Base-by-base conservation (phyloP, 2,113 vertebrate species). In the Callocephalon fimbriatum region DNA sequence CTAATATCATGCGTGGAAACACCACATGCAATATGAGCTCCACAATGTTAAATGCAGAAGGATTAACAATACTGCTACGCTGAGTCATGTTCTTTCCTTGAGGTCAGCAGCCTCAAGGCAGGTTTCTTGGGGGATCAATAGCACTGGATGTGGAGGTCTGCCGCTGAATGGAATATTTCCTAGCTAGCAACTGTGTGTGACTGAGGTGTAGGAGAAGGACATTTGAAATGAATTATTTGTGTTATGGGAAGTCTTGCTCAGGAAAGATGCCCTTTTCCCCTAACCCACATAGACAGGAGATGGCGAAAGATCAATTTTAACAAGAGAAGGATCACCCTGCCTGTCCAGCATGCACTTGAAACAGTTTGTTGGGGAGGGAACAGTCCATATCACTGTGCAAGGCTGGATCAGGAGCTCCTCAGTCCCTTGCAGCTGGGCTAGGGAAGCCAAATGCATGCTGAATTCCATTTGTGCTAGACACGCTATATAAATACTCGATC, bases 111-210 rank as follows among this genome's bases (percentile, higher is more conserved):
- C 35, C 38, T 17, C 35, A 21, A 40, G 50, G 40, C 29, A 81
- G 29, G 2, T 48, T 29, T 42, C 32, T 18, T 40, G 54, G 32
- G 42, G 29, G 14, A 79, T n/a, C 37, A 22, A 17, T 15, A 29
- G 3, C 17, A 3, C 7, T 7, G 56, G 48, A 19, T 0, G 2
- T 21, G 23, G 44, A 74, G 22, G 25, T 26, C 10, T 1, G 2
- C 19, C 3, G 1, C 51, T 40, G 47, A 54, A 42, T 6, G 2
- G 15, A 79, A 3, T 21, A 35, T 32, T 23, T 53, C 58, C 44
- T 5, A 40, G 32, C 17, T 42, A 23, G 29, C 32, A 45, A 4
- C 63, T 7, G 2, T 2, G 42, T 31, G 32, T 31, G 16, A 42
- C 48, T 53, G 42, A 23, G 32, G 15, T 18, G 26, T 29, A 44